phyloP scores from a whole-genome alignment of 2,888 invertebrate genomes.

The Drosophila cognata region DNA sequence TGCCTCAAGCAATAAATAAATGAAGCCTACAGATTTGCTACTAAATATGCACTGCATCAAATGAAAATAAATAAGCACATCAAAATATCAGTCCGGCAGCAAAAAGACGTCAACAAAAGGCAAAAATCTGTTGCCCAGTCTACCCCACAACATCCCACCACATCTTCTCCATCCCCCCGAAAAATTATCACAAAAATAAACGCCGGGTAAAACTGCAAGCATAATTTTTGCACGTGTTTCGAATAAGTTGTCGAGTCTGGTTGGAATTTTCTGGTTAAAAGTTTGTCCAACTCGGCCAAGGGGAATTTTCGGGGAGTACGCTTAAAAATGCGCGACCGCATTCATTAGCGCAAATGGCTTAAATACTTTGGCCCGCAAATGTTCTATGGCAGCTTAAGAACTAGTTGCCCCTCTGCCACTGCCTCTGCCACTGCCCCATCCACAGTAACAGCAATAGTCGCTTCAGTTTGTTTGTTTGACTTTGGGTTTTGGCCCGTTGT shows the following conservation, averaged over 20 bases:
- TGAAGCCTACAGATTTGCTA: slow-evolving; percentile 37
- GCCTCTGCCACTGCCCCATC: neutral
- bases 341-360: slow-evolving; percentile 82
- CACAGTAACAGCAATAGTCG: neutral
- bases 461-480: slow-evolving; percentile 75
- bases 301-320: slow-evolving; percentile 25
- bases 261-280: slow-evolving; percentile 53
- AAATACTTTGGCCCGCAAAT: slow-evolving; percentile 74
- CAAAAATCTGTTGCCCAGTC: slow-evolving; percentile 34
- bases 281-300: slow-evolving; percentile 28
- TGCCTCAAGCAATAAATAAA: slow-evolving; percentile 36
- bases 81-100: slow-evolving; percentile 1
- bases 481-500: slow-evolving; percentile 69
- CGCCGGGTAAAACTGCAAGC: slow-evolving; percentile 52
- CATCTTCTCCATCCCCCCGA: neutral
- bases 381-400: slow-evolving; percentile 71
- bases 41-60: slow-evolving; percentile 46
- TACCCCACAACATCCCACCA: neutral
- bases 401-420: slow-evolving; percentile 17
- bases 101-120: slow-evolving; percentile 34
- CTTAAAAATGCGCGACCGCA: slow-evolving; percentile 82
- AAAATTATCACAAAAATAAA: slow-evolving; percentile 55
- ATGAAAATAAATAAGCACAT: slow-evolving; percentile 40
- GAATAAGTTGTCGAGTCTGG: slow-evolving; percentile 69
- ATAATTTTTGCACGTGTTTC: slow-evolving; percentile 81